Evolutionary conservation across 2,113 vertebrate species (phyloP), one percentile per base, ranked within the genome.

Genomic region (Elanoides forficatus): DNA sequence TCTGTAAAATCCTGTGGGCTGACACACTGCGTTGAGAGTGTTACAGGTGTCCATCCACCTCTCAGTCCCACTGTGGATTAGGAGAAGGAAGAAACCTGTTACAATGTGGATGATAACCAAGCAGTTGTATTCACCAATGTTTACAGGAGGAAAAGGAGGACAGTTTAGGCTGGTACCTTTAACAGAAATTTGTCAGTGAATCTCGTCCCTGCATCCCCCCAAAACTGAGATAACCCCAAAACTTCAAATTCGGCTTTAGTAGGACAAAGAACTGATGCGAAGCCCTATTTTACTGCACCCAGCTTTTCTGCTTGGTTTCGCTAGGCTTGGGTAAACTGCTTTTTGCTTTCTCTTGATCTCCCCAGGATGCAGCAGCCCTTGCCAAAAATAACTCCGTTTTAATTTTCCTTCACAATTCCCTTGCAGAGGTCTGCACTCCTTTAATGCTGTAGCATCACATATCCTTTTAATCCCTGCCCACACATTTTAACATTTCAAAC

Each of bases 401-500:
- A 87, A 92, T 87, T 93, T 93, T 96, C 68, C 50, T 92, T 96
- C 76, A 71, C 62, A 94, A 90, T 88, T 95, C 94, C 47, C 55
- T 93, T 95, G 91, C 75, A 97, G 91, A 94, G 32, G 65, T 86
- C 88, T 86, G 84, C 32, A 66, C 79, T 86, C 82, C 84, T 91
- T 82, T 94, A 93, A 94, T 85, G 76, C 82, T 47, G 82, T 47
- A 95, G 88, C 95, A 92, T 90, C 70, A 45, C 81, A 83, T 55
- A 90, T 56, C 72, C 91, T 92, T 92, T 95, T 93, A 96, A 94
- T 92, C 81, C 72, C 86, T 85, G 93, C 93, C 93, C 81, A 95
- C 82, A 55, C 62, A 38, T 96, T 96, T 96, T 93, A 94, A 90
- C 90, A 95, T 95, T 95, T 96, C 90, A 96, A 94, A 96, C 90